phyloP scores from a whole-genome alignment of 2,888 invertebrate genomes.

The Timema cristinae region DNA sequence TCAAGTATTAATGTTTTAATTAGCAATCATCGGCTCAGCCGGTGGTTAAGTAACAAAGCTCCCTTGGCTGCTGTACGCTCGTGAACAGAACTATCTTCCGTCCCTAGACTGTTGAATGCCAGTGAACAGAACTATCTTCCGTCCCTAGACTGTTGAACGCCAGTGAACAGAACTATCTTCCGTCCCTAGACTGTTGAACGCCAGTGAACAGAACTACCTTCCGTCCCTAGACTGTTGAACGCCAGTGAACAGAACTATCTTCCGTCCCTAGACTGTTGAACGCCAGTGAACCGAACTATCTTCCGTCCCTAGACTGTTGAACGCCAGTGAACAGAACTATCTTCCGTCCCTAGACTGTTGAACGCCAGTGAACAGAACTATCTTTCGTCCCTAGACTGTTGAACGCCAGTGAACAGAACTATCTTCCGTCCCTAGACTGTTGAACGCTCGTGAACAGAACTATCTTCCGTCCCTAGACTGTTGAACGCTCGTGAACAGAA shows the following conservation, averaged over 20 bases:
- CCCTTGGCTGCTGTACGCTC: neutral
- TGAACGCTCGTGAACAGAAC: neutral
- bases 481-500: too few species aligned
- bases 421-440: neutral
- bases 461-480: too few species aligned
- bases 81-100: neutral
- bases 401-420: too few species aligned
- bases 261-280: neutral
- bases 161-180: too few species aligned
- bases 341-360: neutral
- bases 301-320: too few species aligned
- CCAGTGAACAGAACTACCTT: neutral
- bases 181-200: neutral
- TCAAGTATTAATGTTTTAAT: slow-evolving; percentile 32
- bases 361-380: neutral
- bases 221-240: too few species aligned
- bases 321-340: too few species aligned
- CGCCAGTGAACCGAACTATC: neutral
- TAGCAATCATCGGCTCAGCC: slow-evolving; percentile 30
- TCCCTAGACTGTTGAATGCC: too few species aligned
- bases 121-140: too few species aligned
- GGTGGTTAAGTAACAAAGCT: slow-evolving; percentile 14
- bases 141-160: too few species aligned
- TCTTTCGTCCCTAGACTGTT: too few species aligned
- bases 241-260: too few species aligned